These are phyloP conservation scores for Eulemur albifrons DNA, from an alignment of 2,797 vertebrate species.

Conservation along the genomic window DNA sequence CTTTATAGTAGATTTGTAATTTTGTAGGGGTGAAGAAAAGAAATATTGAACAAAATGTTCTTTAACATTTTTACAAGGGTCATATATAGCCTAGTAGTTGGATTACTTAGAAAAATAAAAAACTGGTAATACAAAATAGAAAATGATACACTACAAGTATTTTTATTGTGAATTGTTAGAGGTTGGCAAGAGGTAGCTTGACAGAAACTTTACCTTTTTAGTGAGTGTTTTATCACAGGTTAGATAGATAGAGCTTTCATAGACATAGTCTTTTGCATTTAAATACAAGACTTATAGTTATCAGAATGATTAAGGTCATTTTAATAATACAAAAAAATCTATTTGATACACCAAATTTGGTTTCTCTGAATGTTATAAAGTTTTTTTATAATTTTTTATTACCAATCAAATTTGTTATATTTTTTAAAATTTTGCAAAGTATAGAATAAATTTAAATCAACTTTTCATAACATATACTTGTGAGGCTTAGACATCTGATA, in stretches of 20 bases:
- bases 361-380: neutral
- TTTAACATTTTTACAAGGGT: neutral
- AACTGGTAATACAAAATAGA: neutral
- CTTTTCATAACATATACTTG: neutral
- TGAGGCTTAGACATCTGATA: neutral
- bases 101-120: neutral
- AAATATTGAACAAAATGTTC: neutral
- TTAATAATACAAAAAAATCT: neutral
- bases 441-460: neutral
- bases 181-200: neutral
- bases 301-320: neutral
- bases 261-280: neutral
- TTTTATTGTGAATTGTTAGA: neutral
- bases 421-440: neutral
- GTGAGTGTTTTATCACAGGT: neutral
- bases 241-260: neutral
- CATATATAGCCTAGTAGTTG: neutral
- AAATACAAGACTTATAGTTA: neutral
- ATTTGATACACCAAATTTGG: neutral
- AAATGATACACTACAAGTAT: neutral
- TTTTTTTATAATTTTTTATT: slow-evolving; percentile 3
- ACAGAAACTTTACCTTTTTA: neutral
- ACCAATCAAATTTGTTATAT: neutral
- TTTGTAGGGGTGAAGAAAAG: neutral
- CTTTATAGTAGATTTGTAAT: neutral